Evolutionary conservation across 2,113 vertebrate species (phyloP).

Genomic region (Zosterops lateralis): DNA sequence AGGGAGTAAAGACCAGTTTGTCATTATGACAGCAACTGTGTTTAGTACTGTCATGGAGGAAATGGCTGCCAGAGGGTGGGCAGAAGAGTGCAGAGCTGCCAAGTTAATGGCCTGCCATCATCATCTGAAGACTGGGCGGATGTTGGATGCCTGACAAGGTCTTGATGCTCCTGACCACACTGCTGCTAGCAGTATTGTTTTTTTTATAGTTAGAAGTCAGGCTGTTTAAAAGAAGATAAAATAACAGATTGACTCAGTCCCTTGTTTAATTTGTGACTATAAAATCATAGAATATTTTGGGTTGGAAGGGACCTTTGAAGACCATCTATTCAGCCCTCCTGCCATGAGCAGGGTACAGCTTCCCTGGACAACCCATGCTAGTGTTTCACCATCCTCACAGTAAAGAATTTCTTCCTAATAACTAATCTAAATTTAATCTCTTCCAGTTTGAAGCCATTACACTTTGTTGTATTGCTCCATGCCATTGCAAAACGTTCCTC

Average conservation of each 20-base stretch:
- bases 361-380: not conserved
- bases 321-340: not conserved
- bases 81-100: not conserved
- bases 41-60: not conserved
- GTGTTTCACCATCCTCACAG: not conserved
- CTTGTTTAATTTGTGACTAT: not conserved
- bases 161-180: not conserved
- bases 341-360: not conserved
- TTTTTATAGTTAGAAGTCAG: not conserved
- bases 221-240: not conserved
- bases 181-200: not conserved
- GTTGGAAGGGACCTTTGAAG: not conserved
- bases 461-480: not conserved
- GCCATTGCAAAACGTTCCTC: not conserved
- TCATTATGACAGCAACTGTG: not conserved
- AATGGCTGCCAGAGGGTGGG: not conserved
- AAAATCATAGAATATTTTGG: not conserved
- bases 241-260: not conserved
- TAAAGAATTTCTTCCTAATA: not conserved
- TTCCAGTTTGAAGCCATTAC: not conserved
- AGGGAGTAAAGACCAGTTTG: not conserved
- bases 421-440: not conserved
- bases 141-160: not conserved
- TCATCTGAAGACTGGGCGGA: not conserved
- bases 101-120: not conserved